Percentiles rank a stretch among this genome's conserved stretches.
Evolutionary conservation across 2,113 vertebrate genomes (phyloP).

Genomic region (Thomomys bottae): DNA sequence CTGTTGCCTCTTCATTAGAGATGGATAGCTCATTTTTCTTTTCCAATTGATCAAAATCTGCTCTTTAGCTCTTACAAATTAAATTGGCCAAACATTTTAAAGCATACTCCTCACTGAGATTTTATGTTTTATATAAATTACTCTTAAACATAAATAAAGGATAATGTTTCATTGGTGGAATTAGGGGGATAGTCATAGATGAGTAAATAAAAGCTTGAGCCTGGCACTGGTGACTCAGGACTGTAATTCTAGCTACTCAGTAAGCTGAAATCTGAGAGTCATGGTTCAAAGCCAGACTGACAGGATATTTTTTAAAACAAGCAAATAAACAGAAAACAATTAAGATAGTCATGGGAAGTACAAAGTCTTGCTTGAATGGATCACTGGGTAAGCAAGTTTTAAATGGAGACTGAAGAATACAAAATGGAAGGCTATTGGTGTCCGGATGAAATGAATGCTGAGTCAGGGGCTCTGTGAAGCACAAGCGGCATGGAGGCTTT

Average conservation of each 20-base stretch:
- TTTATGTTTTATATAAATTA: not conserved
- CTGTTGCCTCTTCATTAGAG: not conserved
- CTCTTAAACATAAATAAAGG: constrained; percentile 6
- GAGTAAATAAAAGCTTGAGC: not conserved
- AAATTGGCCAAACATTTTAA: not conserved
- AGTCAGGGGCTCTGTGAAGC: not conserved
- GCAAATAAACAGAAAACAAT: not conserved
- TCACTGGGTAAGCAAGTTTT: not conserved
- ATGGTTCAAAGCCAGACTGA: too few relatives aligned
- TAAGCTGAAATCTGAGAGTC: too few relatives aligned
- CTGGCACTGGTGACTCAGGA: too few relatives aligned
- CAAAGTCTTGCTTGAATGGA: not conserved
- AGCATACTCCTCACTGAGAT: not conserved
- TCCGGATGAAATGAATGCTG: not conserved
- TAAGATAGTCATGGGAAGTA: not conserved
- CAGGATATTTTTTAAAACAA: constrained; percentile 23
- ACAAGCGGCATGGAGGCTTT: not conserved
- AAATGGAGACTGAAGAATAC: not conserved
- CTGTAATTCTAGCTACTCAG: too few relatives aligned
- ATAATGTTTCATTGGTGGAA: not conserved
- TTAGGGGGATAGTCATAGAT: not conserved
- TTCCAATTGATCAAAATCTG: not conserved
- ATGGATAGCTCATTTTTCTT: not conserved
- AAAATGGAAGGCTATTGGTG: not conserved
- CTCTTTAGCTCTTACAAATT: not conserved